phyloP scores from a whole-genome alignment of 1,140 invertebrate species.

The Drosophila biarmipes region DNA sequence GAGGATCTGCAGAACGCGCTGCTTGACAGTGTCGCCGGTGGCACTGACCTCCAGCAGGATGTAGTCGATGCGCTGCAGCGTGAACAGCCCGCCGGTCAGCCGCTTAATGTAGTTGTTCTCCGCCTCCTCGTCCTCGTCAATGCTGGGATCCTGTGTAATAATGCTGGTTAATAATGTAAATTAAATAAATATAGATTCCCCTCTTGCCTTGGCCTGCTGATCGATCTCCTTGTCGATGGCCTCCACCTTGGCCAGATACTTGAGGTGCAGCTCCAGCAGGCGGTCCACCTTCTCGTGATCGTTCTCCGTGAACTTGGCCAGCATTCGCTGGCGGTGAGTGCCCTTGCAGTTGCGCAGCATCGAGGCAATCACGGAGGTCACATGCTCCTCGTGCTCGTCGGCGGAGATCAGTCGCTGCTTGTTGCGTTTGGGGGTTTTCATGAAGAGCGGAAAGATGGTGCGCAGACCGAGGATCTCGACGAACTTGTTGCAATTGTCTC shows the following conservation, averaged over 20 bases:
- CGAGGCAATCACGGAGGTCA: conserved; percentile 96
- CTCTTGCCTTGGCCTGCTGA: conserved; percentile 84
- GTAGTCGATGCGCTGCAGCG: conserved; percentile 97
- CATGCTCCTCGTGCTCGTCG: conserved; percentile 98
- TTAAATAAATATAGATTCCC: neutral
- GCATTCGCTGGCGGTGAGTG: conserved; percentile 93
- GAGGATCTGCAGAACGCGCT: conserved; percentile 94
- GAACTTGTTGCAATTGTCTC: conserved; percentile 99
- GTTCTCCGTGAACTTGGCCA: conserved; percentile 99
- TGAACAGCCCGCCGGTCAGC: conserved; percentile 97
- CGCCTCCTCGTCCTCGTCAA: conserved; percentile 90
- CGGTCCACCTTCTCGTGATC: conserved; percentile 99
- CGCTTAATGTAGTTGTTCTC: conserved; percentile 95
- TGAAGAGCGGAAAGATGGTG: conserved; percentile 98
- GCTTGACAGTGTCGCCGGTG: conserved; percentile 92
- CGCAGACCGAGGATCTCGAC: conserved; percentile 98
- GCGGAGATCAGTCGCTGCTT: conserved; percentile 93
- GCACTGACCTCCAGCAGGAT: conserved; percentile 97
- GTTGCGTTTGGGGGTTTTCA: conserved; percentile 98
- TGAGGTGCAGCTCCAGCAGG: conserved; percentile 98
- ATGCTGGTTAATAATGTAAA: neutral
- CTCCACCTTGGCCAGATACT: conserved; percentile 97
- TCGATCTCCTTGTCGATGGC: conserved; percentile 92
- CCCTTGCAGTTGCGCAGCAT: conserved; percentile 97
- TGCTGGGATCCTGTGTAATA: conserved; percentile 53